Base-by-base conservation (phyloP, 1,140 invertebrate species). In the Drosophila lacertosa region DNA sequence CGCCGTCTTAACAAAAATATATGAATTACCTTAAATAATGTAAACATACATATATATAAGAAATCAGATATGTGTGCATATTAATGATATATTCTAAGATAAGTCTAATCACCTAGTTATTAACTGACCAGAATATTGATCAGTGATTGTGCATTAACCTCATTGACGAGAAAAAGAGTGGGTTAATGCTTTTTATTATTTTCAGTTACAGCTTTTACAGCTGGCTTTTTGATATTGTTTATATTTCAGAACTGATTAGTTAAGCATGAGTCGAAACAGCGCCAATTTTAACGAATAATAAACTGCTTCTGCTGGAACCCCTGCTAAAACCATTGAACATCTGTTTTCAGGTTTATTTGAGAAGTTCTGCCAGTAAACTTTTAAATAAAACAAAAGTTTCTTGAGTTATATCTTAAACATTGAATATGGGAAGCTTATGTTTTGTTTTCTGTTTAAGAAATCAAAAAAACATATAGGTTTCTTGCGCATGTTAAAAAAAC, bases 301-400 rank as follows among this genome's bases (percentile, higher is more conserved):
- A 18, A 18, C n/a, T 16, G 39, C 15, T 29, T 40, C 63, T 66
- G 35, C 26, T 44, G 13, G 20, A 42, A 20, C n/a, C 13, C 26
- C 16, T 3, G 7, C 16, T 45, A 37, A 60, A 62, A 48, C 50
- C 37, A 62, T 44, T 54, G 33, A 24, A 37, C 67, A 71, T 45
- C 45, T 71, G 67, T 70, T 55, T 64, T 65, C 26, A 5, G 42
- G 29, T 53, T 60, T 54, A 68, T 54, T 68, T 69, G 32, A 22
- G 32, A 26, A 54, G 24, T 54, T 48, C 26, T 60, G 57, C 22
- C 48, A 54, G 53, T 68, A 68, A 35, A 11, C n/a, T n/a, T 64
- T 18, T 70, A 40, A 48, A 24, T 54, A 32, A 32, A 54, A 54
- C 24, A 65, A 15, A 37, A 57, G 29, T 50, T 40, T 48, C 24